Evolutionary conservation across 2,888 invertebrate genomes (phyloP), one percentile per base, ranked within the genome.

Genomic region (Drosophila mayaguana): DNA sequence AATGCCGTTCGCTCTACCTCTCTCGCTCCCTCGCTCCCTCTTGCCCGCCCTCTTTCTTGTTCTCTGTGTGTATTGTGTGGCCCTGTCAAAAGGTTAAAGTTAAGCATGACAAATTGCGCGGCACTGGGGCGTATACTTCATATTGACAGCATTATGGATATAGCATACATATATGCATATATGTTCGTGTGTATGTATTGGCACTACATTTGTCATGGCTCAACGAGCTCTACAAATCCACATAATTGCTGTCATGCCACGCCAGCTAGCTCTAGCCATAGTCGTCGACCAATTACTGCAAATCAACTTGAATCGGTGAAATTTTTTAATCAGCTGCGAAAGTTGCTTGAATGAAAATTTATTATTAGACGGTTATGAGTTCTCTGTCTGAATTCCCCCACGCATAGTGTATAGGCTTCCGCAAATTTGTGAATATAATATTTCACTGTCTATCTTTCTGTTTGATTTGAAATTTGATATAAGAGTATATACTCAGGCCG

Each of bases 61-160:
- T 50, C 32, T 50, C 14, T 32, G 14, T 34, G 18, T 34, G 28
- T n/a, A n/a, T 34, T 53, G 36, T 50, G 50, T 40, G 55, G 57
- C 51, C 38, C 70, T 65, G 63, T 9, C 59, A 34, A 83, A 88
- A 87, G 81, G 83, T 83, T 83, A 78, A 89, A 83, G 78, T 89
- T 83, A 81, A 83, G 88, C 89, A 61, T 78, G 88, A 83, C 66
- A 81, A 75, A 89, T 50, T 89, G 81, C 53, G 64, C 45, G 56
- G 38, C 69, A 65, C 20, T 80, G 65, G 67, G 46, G 80, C 72
- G 77, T 68, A 72, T 70, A 83, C 77, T 86, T 73, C 63, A 80
- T 76, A 75, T 69, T 62, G 75, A 57, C 64, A 80, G 68, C 63
- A 56, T 25, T 77, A 36, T 63, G 45, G 22, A 48, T 20, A 55